Percentiles rank a stretch among this genome's conserved stretches.
Evolutionary conservation across 2,113 vertebrate species (phyloP).

Genomic region (Boleophthalmus pectinirostris): DNA sequence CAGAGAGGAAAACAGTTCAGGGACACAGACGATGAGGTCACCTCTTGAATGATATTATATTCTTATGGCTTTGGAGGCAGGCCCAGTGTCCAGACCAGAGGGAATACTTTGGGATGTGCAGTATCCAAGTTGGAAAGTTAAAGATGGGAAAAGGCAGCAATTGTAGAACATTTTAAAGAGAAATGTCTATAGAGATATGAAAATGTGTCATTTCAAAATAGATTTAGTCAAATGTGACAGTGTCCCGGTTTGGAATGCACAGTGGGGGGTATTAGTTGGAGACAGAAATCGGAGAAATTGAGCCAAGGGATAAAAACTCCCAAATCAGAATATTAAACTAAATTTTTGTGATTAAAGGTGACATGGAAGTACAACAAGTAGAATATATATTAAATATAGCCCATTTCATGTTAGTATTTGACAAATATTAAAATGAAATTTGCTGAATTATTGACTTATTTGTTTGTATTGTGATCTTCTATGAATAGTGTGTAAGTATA

Average conservation of each 20-base stretch:
- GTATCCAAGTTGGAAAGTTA: background rate
- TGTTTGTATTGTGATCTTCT: too few species aligned
- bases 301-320: background rate
- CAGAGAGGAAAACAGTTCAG: background rate
- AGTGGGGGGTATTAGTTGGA: background rate
- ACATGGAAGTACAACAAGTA: background rate
- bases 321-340: background rate
- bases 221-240: background rate
- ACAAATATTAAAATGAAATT: too few species aligned
- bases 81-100: slow-evolving; percentile 1
- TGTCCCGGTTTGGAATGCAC: background rate
- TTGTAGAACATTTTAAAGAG: background rate
- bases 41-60: slow-evolving; percentile 5
- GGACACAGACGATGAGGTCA: slow-evolving; percentile 14
- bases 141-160: background rate
- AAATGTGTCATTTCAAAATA: background rate
- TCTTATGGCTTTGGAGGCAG: background rate
- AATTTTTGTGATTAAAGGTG: background rate
- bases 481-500: too few species aligned
- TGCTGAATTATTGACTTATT: too few species aligned
- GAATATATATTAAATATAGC: background rate
- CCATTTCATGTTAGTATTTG: too few species aligned
- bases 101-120: background rate
- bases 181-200: background rate
- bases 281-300: background rate